Conservation (phyloP, 1,140 invertebrate genomes). For the Linepithema humile region DNA sequence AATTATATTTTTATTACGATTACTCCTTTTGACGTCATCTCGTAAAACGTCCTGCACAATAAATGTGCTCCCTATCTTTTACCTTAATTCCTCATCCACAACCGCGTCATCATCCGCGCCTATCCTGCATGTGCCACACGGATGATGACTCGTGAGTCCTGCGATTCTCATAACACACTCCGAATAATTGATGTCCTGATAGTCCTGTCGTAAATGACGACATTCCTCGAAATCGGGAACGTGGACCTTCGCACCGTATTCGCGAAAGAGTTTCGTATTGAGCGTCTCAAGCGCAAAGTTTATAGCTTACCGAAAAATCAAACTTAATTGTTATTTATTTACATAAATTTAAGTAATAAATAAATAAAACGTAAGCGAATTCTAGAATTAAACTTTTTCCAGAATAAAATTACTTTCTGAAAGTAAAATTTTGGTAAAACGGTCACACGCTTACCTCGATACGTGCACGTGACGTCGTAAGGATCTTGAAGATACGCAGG, state of each 20-base stretch:
- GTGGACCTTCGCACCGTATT: constrained; percentile 87
- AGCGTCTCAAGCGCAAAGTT: constrained; percentile 85
- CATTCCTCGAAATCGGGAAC: constrained; percentile 87
- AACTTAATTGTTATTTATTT: background rate
- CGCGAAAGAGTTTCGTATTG: constrained; percentile 85
- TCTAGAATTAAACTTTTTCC: background rate
- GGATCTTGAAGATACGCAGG: constrained; percentile 89
- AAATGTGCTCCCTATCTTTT: background rate
- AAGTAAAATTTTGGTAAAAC: no score
- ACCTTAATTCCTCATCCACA: constrained; percentile 86
- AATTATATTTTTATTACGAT: constrained; percentile 50
- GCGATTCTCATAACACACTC: constrained; percentile 88
- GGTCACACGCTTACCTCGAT: constrained; percentile 85
- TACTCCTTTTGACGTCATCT: background rate
- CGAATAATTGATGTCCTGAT: constrained; percentile 86
- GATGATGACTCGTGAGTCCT: constrained; percentile 88
- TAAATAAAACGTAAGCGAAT: background rate
- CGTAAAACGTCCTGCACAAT: background rate
- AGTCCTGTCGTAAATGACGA: constrained; percentile 74
- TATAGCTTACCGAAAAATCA: constrained; percentile 83
- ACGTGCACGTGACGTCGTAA: constrained; percentile 87
- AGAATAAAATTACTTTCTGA: background rate
- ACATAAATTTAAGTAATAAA: constrained; percentile 1
- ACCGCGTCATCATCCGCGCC: constrained; percentile 83
- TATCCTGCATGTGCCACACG: constrained; percentile 88